These are phyloP conservation scores for Dryoscopus gambensis DNA, from an alignment of 2,113 vertebrate genomes.

Conservation along the genomic window DNA sequence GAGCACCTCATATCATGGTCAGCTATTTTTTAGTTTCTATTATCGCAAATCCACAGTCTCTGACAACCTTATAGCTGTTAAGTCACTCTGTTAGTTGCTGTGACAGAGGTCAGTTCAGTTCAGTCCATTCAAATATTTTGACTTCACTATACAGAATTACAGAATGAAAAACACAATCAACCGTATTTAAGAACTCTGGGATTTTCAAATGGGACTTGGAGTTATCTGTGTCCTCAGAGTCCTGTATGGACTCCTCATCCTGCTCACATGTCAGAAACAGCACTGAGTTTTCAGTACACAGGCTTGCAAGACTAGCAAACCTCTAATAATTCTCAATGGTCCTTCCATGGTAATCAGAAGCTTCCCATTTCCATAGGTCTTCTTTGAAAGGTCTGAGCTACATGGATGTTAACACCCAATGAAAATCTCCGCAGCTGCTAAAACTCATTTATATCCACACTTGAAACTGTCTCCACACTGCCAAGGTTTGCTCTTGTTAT, in stretches of 20 bases:
- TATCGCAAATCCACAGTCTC: neutral
- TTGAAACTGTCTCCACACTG: neutral
- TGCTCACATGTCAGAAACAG: neutral
- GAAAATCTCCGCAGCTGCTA: neutral
- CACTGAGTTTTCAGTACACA: neutral
- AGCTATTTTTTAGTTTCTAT: neutral
- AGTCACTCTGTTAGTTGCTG: neutral
- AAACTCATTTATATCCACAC: neutral
- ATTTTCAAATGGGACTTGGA: neutral
- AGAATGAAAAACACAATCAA: neutral
- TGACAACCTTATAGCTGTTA: neutral
- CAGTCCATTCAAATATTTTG: neutral
- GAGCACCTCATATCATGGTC: neutral
- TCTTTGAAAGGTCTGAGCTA: neutral
- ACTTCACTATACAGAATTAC: neutral
- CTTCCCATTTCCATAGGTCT: neutral
- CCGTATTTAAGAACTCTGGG: neutral
- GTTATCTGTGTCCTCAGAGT: neutral
- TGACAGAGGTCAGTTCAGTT: neutral
- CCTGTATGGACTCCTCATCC: neutral
- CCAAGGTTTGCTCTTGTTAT: fast-evolving
- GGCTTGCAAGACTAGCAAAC: neutral
- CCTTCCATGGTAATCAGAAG: neutral
- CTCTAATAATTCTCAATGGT: neutral
- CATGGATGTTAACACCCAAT: neutral